These are phyloP conservation scores for Sternotherus odoratus DNA, from an alignment of 2,797 vertebrate genomes.

Conservation along the genomic window DNA sequence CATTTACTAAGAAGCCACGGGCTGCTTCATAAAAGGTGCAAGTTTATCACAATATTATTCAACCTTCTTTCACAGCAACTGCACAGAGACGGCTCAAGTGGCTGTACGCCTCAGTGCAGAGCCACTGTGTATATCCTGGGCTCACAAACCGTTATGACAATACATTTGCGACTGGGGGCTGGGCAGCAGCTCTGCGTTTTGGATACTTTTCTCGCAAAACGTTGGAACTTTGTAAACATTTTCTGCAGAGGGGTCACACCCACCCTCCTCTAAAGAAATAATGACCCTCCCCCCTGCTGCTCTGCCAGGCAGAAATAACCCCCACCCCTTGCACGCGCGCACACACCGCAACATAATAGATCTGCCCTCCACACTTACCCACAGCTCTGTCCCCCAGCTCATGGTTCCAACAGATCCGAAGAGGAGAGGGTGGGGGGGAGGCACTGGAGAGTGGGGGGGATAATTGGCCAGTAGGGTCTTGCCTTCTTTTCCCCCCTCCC, in stretches of 20 bases:
- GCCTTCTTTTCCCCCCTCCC: not conserved
- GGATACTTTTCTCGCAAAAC: not conserved
- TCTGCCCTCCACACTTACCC: constrained; percentile 74
- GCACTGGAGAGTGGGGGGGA: not conserved
- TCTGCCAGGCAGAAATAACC: not conserved
- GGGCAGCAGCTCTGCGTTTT: not conserved
- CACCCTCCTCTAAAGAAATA: not conserved
- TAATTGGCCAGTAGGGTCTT: not conserved
- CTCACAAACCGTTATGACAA: constrained; percentile 34
- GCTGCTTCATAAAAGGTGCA: not conserved
- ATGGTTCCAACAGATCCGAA: constrained; percentile 68
- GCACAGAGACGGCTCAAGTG: not conserved
- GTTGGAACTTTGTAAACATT: not conserved
- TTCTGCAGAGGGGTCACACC: not conserved
- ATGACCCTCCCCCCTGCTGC: not conserved
- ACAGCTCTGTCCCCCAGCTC: constrained; percentile 85
- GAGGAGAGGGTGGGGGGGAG: not conserved
- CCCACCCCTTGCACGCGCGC: not conserved
- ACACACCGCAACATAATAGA: not conserved
- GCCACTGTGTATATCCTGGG: not conserved
- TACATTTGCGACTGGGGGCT: not conserved
- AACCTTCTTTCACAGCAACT: not conserved
- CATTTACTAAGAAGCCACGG: not conserved
- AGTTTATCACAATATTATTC: not conserved
- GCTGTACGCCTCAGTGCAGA: not conserved